Percentiles rank a stretch among this genome's conserved stretches.
Evolutionary conservation across 1,140 invertebrate genomes (phyloP).

Genomic region (Ditylenchus dipsaci): DNA sequence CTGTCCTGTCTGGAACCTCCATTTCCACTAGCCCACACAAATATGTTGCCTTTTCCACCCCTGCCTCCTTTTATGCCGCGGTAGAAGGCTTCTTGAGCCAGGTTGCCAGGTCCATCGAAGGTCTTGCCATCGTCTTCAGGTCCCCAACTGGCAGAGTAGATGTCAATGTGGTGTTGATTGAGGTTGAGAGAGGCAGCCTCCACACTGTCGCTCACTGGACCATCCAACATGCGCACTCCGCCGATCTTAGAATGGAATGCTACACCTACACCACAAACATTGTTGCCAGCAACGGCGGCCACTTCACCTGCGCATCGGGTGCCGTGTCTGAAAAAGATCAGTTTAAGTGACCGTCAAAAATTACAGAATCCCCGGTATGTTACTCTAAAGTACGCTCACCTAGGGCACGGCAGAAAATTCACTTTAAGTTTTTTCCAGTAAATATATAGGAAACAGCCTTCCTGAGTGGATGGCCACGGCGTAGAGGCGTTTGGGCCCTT

Average conservation of each 20-base stretch:
- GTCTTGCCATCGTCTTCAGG: constrained; percentile 94
- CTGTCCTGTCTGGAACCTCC: constrained; percentile 90
- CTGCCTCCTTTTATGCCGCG: constrained; percentile 68
- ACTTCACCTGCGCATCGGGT: constrained; percentile 97
- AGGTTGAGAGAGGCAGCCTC: constrained; percentile 82
- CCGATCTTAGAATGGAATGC: constrained; percentile 87
- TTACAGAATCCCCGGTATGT: too few relatives aligned
- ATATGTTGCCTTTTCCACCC: constrained; percentile 92
- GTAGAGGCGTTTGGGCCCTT: too few relatives aligned
- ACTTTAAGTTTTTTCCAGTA: too few relatives aligned
- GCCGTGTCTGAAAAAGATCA: constrained; percentile 79
- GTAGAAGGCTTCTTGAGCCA: constrained; percentile 88
- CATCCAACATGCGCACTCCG: constrained; percentile 94
- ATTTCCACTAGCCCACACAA: constrained; percentile 98
- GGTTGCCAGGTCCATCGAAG: constrained; percentile 89
- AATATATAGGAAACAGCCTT: too few relatives aligned
- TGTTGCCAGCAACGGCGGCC: constrained; percentile 90
- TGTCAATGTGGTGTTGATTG: constrained; percentile 92
- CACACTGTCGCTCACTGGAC: constrained; percentile 93
- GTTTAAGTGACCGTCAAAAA: constrained; percentile 73
- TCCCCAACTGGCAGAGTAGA: constrained; percentile 97
- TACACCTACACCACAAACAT: constrained; percentile 87
- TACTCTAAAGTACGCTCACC: too few relatives aligned
- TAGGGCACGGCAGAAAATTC: too few relatives aligned
- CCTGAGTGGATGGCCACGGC: too few relatives aligned